Percentiles rank a stretch among this genome's conserved stretches.
These are phyloP conservation scores for Aurelia sp. DNA, from an alignment of 30 jellyfish, hydroid and myxozoan genomes.

Conservation along the genomic window DNA sequence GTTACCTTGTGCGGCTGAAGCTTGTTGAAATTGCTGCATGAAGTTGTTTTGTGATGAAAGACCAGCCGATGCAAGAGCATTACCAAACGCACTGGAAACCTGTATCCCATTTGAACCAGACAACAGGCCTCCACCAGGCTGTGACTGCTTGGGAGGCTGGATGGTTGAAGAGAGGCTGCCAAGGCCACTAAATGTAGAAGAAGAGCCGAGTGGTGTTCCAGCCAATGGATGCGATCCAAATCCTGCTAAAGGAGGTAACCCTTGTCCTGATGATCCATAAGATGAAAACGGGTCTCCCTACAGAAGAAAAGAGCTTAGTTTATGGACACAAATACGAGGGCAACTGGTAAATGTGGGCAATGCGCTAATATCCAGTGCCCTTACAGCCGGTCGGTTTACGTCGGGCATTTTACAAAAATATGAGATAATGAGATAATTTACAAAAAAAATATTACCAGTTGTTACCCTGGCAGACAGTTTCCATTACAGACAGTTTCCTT, in stretches of 20 bases:
- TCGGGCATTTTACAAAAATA: too few relatives aligned
- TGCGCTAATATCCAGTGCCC: too few relatives aligned
- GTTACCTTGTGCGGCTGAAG: conserved; percentile 47
- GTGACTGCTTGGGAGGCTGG: conserved; percentile 74
- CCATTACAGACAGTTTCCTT: too few relatives aligned
- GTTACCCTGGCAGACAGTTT: too few relatives aligned
- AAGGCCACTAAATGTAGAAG: conserved; percentile 78
- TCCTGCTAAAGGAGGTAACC: conserved; percentile 69
- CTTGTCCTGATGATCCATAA: conserved; percentile 50
- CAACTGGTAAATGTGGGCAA: too few relatives aligned
- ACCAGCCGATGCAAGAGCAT: conserved; percentile 42
- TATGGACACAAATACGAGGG: too few relatives aligned
- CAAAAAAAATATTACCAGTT: too few relatives aligned
- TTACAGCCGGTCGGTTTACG: too few relatives aligned
- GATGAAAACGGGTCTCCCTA: conserved; percentile 68
- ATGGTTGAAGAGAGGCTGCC: conserved; percentile 82
- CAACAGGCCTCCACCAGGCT: conserved; percentile 29
- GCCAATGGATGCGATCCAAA: conserved; percentile 79
- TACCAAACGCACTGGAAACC: conserved; percentile 35
- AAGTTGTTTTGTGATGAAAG: conserved; percentile 54
- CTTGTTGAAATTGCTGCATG: conserved; percentile 57
- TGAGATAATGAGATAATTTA: too few relatives aligned
- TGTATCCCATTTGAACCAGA: conserved; percentile 62
- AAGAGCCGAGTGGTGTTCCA: conserved; percentile 78
- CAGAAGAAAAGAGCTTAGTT: not conserved